Base-by-base conservation (phyloP, 2,113 vertebrate genomes). In the Tympanuchus pallidicinctus region DNA sequence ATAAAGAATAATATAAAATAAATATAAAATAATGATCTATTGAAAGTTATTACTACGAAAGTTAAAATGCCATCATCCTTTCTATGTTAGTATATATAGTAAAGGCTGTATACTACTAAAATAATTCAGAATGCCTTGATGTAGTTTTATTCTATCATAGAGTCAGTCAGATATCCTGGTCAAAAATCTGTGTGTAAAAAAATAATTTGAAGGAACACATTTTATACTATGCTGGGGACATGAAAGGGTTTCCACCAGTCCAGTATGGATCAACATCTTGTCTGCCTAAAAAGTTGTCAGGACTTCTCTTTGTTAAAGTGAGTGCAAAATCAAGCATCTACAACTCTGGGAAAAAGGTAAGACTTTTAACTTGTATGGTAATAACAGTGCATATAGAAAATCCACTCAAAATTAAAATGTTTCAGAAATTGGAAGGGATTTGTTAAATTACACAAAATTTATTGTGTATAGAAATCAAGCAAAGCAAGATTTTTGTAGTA, bases 311-410 rank as follows among this genome's bases (percentile, higher is more conserved):
- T 65, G 32, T 4, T 77, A 66, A 52, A 72, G 59, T 61, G 50
- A 94, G 65, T 32, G 18, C 2, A 5, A 84, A 87, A n/a, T 66
- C 24, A 32, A 63, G 30, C 14, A 28, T 60, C 54, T 76, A 6
- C 45, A 80, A 5, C 28, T 71, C 30, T 47, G 42, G 48, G 71
- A 70, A 76, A 27, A 16, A 95, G 93, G 94, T 93, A 89, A 94
- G 89, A 38, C 82, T 85, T 94, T 78, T 89, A 71, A 64, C 14
- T 76, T 92, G 28, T 3, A 14, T 56, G 24, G n/a, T 9, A 88
- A 77, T 5, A 73, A 1, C 42, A 42, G 10, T 20, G 17, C 42
- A 27, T 43, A 32, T 54, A 63, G 52, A 70, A 43, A 18, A 66
- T 32, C 17, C 52, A 25, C 56, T 73, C 0, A 82, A 88, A 95